Base-by-base conservation (phyloP, 2,113 vertebrate species). In the Oreochromis niloticus region DNA sequence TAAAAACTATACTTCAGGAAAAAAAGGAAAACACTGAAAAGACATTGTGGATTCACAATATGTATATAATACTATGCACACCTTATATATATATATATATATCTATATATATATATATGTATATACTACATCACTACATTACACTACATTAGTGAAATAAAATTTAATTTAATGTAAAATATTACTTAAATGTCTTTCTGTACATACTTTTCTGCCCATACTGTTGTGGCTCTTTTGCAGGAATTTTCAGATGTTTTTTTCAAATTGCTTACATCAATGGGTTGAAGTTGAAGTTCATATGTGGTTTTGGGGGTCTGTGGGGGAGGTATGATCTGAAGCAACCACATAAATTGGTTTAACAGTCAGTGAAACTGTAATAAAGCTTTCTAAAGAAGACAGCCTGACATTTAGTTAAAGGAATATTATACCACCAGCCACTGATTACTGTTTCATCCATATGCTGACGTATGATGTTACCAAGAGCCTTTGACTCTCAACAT, bases 1-100 rank as follows among this genome's bases (percentile, higher is more conserved):
- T 56, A 13, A 22, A 54, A 11, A 54, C 19, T 22, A 54, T 11
- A 54, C 52, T 54, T 54, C 52, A 54, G 52, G 3, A 11, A 54
- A 54, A n/a, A 11, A 54, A 54, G 50, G 19, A 54, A 54, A 54
- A 54, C 5, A 27, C 11, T 7, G 11, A 56, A 56, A 12, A 7
- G 11, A 56, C 22, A 13, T 27, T 0, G 22, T 24, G 6, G 0
- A 56, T 24, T 24, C 6, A 0, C n/a, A 13, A 56, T 56, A 27
- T 27, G 6, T 54, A 11, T 22, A 22, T 54, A 22, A 10, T 54
- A 11, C 19, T 11, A 54, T 54, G 50, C 50, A 54, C 50, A 54
- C n/a, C 17, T 13, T 5, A 5, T 1, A 43, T 3, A 22, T 12
- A n/a, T n/a, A n/a, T n/a, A n/a, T n/a, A n/a, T n/a, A n/a, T n/a